phyloP scores from a whole-genome alignment of 2,797 vertebrate species.

The Acipenser transmontanus region DNA sequence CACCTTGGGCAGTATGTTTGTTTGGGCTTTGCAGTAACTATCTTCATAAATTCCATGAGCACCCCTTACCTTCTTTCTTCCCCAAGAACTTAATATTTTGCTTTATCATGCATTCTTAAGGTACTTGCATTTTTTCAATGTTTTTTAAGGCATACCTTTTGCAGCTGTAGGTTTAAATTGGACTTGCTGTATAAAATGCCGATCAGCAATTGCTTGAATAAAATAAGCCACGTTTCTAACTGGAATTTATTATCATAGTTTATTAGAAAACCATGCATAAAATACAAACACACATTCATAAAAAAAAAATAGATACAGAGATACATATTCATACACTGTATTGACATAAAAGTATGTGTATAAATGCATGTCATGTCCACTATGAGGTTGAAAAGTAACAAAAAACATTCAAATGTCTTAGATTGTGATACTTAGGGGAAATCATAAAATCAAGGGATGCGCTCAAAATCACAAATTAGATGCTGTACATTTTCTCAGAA shows the following conservation, averaged over 20 bases:
- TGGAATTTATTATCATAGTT: not conserved
- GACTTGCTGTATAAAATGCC: no score
- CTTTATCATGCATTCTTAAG: no score
- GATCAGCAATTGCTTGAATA: no score
- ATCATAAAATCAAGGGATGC: not conserved
- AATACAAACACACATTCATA: not conserved
- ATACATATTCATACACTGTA: not conserved
- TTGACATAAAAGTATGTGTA: not conserved
- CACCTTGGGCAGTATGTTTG: not conserved
- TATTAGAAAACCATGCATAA: not conserved
- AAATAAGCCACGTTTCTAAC: no score
- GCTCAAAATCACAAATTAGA: not conserved
- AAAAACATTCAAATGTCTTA: not conserved
- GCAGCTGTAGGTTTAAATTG: no score
- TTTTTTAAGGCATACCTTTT: no score
- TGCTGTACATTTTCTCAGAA: conserved; percentile 1
- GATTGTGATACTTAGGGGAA: not conserved
- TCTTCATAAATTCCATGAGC: no score
- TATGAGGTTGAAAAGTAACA: not conserved
- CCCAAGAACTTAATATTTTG: no score
- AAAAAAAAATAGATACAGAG: not conserved
- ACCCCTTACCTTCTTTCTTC: no score
- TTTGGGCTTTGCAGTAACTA: not conserved
- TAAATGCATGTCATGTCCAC: not conserved
- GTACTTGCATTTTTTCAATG: no score